These are phyloP conservation scores for Drosophila yooni DNA, from an alignment of 2,888 invertebrate species.

Conservation along the genomic window DNA sequence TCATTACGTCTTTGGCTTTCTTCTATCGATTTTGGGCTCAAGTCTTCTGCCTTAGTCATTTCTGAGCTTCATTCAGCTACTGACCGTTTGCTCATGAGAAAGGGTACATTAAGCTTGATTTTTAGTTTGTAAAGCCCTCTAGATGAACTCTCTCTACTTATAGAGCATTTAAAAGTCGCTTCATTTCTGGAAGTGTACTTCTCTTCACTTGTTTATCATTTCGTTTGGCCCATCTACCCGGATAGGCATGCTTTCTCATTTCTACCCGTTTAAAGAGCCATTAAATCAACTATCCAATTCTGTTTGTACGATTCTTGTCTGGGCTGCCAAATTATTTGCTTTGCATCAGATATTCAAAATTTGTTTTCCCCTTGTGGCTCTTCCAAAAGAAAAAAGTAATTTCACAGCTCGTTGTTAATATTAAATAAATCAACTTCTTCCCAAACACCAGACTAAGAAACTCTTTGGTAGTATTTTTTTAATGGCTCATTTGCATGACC, in stretches of 20 bases:
- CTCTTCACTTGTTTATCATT: slow-evolving; percentile 20
- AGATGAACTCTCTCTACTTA: neutral
- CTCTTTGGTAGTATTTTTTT: slow-evolving; percentile 45
- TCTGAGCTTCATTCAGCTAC: slow-evolving; percentile 31
- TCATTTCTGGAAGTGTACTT: neutral
- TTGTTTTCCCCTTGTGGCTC: slow-evolving; percentile 20
- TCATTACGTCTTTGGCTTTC: slow-evolving; percentile 76
- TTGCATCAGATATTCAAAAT: slow-evolving; percentile 11
- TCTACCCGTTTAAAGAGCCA: slow-evolving; percentile 28
- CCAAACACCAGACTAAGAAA: slow-evolving; percentile 22
- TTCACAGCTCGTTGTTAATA: slow-evolving; percentile 70
- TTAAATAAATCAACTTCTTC: slow-evolving; percentile 61
- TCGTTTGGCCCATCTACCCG: slow-evolving; percentile 15
- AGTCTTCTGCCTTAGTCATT: slow-evolving; percentile 28
- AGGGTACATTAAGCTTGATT: neutral
- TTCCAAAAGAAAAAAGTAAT: slow-evolving; percentile 5
- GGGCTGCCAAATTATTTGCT: slow-evolving; percentile 47
- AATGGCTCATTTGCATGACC: slow-evolving; percentile 75
- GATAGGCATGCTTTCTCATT: slow-evolving; percentile 25
- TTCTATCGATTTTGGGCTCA: slow-evolving; percentile 48
- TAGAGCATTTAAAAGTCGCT: slow-evolving; percentile 5
- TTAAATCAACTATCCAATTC: slow-evolving; percentile 36
- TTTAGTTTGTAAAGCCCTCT: neutral
- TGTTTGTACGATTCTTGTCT: slow-evolving; percentile 20
- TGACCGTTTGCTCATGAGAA: slow-evolving; percentile 19